Evolutionary conservation across 2,113 vertebrate species (phyloP).

Genomic region (Nycticebus coucang): DNA sequence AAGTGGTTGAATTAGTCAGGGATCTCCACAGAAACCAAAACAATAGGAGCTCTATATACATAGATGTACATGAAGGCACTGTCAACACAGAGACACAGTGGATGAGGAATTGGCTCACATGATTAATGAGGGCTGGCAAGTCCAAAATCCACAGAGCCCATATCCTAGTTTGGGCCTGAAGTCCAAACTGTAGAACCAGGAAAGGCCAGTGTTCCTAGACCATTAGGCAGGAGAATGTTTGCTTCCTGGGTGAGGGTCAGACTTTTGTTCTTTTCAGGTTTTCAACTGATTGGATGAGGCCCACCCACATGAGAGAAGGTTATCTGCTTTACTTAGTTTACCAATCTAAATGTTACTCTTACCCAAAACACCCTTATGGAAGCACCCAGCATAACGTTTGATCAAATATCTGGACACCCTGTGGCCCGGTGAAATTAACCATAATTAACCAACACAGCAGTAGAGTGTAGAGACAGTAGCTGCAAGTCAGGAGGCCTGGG

Average conservation of each 20-base stretch:
- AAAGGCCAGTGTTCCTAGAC: not conserved
- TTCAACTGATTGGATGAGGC: not conserved
- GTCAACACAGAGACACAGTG: not conserved
- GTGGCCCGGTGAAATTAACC: not conserved
- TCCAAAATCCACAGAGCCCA: not conserved
- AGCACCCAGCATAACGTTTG: not conserved
- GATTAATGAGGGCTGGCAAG: not conserved
- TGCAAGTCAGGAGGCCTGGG: rapidly evolving
- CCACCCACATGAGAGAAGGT: not conserved
- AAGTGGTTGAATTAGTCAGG: not conserved
- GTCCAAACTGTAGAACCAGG: not conserved
- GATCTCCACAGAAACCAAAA: not conserved
- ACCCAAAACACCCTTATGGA: not conserved
- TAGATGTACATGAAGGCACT: too few species aligned
- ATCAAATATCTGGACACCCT: not conserved
- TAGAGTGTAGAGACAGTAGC: too few species aligned
- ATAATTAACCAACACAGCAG: not conserved
- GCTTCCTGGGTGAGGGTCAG: not conserved
- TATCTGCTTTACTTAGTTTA: not conserved
- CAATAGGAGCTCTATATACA: not conserved
- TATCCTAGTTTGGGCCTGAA: not conserved
- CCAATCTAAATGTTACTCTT: not conserved
- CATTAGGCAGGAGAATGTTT: not conserved
- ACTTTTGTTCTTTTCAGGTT: not conserved
- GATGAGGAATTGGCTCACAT: not conserved